These are phyloP conservation scores for Brachypodius melanocephalos DNA, from an alignment of 2,113 vertebrate genomes.

Conservation along the genomic window DNA sequence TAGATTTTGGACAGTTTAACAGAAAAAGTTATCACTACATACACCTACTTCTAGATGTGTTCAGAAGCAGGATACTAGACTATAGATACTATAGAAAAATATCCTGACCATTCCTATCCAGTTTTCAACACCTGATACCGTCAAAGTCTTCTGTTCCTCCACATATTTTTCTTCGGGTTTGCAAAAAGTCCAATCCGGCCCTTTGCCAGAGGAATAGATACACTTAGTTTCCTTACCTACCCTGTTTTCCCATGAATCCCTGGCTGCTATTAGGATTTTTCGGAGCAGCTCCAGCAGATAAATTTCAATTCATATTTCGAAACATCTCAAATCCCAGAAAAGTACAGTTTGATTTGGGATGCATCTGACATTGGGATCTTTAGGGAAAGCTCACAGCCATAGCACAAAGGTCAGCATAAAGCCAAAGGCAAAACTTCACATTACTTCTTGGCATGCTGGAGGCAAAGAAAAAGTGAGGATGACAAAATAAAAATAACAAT, in stretches of 20 bases:
- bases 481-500: not conserved
- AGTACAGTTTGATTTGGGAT: not conserved
- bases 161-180: not conserved
- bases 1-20: not conserved
- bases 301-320: not conserved
- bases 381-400: not conserved
- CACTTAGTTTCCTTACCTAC: fast-evolving
- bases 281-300: not conserved
- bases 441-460: not conserved
- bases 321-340: not conserved
- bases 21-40: not conserved
- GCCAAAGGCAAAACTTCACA: not conserved
- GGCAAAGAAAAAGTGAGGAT: not conserved
- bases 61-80: not conserved
- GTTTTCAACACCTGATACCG: not conserved
- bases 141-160: not conserved
- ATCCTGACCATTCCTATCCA: not conserved
- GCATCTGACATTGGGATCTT: not conserved
- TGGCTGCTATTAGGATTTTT: not conserved
- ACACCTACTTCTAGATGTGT: not conserved
- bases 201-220: not conserved
- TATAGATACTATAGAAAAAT: not conserved
- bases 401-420: not conserved
- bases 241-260: not conserved
- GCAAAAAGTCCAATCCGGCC: not conserved